Evolutionary conservation across 2,113 vertebrate genomes (phyloP), one percentile per base, ranked within the genome.

Genomic region (Echinops telfairi): DNA sequence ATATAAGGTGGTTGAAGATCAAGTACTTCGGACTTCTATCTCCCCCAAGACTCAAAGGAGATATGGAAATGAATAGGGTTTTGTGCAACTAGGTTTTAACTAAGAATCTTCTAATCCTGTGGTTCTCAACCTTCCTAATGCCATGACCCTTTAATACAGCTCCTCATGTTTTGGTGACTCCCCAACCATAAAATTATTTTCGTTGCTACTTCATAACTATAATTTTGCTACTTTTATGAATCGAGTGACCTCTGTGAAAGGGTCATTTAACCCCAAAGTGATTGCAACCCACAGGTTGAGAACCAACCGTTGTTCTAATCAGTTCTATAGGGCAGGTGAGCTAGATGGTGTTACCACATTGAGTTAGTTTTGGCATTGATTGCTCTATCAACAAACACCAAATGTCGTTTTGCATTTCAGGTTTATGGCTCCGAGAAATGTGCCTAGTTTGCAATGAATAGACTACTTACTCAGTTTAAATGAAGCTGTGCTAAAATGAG

Each of bases 331-430:
- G 79, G 1, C 88, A 88, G 14, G 47, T 83, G 88, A 90, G 80
- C 58, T 57, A 93, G 78, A 8, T 77, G 58, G 38, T 60, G n/a
- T 29, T n/a, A 71, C 23, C 33, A 77, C 31, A 62, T 43, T 25
- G 40, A 88, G 80, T 85, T 89, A 91, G 71, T 75, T 66, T 33
- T 8, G n/a, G 31, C 60, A 40, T 62, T 95, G 62, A 90, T 80
- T 85, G 94, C 47, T 94, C 29, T 83, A 68, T 47, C 27, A 94
- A 79, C 33, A 93, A 88, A 94, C 27, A 58, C 27, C 89, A 84
- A 93, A 88, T 83, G 75, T 64, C 70, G 57, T 53, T 19, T 64
- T 83, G 76, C 29, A 73, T 76, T 19, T 23, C 47, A 86, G 71
- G 10, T 64, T 81, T 73, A 38, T 64, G 60, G 43, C 77, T 43